These are phyloP conservation scores for Rallus crepitans DNA, from an alignment of 2,797 vertebrate genomes.

Conservation along the genomic window DNA sequence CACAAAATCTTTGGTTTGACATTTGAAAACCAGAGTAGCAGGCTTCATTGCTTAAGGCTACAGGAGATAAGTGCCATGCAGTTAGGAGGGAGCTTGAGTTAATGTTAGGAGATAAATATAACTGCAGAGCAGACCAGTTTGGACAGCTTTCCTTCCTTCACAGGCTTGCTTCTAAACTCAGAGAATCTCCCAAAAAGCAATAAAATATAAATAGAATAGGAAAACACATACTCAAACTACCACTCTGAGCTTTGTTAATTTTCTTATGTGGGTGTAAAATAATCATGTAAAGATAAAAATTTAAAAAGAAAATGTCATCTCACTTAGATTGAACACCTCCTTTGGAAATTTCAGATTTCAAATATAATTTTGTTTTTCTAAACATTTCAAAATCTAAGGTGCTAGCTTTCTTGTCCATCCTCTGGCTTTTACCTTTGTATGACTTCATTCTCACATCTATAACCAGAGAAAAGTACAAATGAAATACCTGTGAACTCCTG, in stretches of 20 bases:
- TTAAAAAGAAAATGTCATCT: neutral
- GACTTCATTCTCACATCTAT: neutral
- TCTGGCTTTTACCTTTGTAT: neutral
- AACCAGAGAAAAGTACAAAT: neutral
- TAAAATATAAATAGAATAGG: neutral
- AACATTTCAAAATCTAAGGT: neutral
- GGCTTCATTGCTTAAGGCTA: constrained; percentile 14
- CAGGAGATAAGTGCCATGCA: neutral
- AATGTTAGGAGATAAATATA: neutral
- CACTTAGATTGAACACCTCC: neutral
- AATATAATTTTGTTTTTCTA: neutral
- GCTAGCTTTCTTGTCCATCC: neutral
- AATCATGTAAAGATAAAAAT: neutral
- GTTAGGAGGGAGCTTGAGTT: neutral
- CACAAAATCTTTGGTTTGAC: neutral
- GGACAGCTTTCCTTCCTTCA: neutral
- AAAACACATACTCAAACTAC: neutral
- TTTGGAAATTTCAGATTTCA: neutral
- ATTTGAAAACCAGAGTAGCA: constrained; percentile 23
- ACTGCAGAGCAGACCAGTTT: neutral
- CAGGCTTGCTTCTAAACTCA: neutral
- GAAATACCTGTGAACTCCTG: neutral
- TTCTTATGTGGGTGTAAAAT: neutral
- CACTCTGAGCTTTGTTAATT: neutral
- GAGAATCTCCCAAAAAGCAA: neutral